Percentiles rank a stretch among this genome's conserved stretches.
These are phyloP conservation scores for Centruroides sculpturatus DNA, from an alignment of 1,140 invertebrate species.

Conservation along the genomic window DNA sequence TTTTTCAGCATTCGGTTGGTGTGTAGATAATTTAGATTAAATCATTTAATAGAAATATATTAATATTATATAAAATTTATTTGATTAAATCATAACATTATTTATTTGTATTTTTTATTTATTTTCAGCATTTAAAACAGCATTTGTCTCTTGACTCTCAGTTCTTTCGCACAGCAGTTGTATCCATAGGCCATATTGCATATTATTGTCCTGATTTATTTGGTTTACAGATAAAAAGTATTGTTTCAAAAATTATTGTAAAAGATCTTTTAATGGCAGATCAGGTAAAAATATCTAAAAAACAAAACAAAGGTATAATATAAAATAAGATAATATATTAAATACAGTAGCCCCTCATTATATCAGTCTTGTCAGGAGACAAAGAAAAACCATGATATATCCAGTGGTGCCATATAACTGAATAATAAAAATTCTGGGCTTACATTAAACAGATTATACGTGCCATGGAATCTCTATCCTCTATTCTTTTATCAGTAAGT, in stretches of 20 bases:
- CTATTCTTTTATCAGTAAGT: too few relatives aligned
- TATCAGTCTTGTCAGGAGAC: neutral
- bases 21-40: too few relatives aligned
- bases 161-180: conserved; percentile 82
- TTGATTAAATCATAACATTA: too few relatives aligned
- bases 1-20: too few relatives aligned
- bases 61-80: too few relatives aligned
- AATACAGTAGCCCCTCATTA: neutral
- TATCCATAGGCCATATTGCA: conserved; percentile 85
- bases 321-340: neutral
- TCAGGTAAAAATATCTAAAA: conserved; percentile 19
- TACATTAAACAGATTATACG: too few relatives aligned
- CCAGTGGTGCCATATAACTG: neutral
- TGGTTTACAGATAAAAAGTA: conserved; percentile 77
- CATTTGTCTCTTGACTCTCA: conserved; percentile 56
- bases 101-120: neutral
- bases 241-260: conserved; percentile 87
- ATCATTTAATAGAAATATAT: too few relatives aligned
- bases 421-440: too few relatives aligned
- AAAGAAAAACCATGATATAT: too few relatives aligned
- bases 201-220: conserved; percentile 74
- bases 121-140: conserved; percentile 31
- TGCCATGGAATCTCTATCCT: too few relatives aligned
- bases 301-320: neutral
- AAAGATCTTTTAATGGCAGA: conserved; percentile 88